Evolutionary conservation across 2,888 invertebrate genomes (phyloP).

Genomic region (Thereva unica): DNA sequence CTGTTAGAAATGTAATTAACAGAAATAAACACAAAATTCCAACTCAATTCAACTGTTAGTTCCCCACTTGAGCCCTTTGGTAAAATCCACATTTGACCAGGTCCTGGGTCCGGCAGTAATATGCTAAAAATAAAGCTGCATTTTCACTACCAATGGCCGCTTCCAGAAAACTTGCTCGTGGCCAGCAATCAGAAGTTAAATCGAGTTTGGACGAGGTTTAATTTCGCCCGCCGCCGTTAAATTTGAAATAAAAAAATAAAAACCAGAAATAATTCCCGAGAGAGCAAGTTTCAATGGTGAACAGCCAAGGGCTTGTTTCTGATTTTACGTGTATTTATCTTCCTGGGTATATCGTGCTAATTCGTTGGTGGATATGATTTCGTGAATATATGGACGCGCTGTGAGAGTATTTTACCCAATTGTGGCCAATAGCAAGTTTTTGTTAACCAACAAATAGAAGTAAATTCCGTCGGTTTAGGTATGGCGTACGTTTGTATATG

Average conservation of each 20-base stretch:
- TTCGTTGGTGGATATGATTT: too few relatives aligned
- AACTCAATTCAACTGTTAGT: neutral
- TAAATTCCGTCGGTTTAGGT: too few relatives aligned
- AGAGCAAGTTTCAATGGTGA: constrained; percentile 22
- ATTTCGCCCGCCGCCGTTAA: constrained; percentile 24
- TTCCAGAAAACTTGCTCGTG: neutral
- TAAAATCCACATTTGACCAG: constrained; percentile 22
- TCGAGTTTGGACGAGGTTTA: constrained; percentile 26
- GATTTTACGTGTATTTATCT: too few relatives aligned
- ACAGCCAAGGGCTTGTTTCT: too few relatives aligned
- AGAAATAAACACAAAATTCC: constrained; percentile 27
- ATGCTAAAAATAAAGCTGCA: neutral
- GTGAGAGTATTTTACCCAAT: too few relatives aligned
- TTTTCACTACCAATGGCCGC: constrained; percentile 4
- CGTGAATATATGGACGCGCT: too few relatives aligned
- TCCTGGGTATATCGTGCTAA: too few relatives aligned
- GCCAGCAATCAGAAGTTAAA: constrained; percentile 31
- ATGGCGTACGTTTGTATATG: too few relatives aligned
- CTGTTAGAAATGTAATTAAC: constrained; percentile 24
- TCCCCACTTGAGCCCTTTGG: constrained; percentile 20
- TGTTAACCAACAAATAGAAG: too few relatives aligned
- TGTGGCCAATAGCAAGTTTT: too few relatives aligned
- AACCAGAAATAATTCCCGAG: constrained; percentile 21
- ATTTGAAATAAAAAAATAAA: constrained; percentile 3
- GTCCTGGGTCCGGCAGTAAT: neutral